Percentiles rank a stretch among this genome's conserved stretches.
Conservation (phyloP, 2,888 invertebrate species). For the Diploptera punctata region DNA sequence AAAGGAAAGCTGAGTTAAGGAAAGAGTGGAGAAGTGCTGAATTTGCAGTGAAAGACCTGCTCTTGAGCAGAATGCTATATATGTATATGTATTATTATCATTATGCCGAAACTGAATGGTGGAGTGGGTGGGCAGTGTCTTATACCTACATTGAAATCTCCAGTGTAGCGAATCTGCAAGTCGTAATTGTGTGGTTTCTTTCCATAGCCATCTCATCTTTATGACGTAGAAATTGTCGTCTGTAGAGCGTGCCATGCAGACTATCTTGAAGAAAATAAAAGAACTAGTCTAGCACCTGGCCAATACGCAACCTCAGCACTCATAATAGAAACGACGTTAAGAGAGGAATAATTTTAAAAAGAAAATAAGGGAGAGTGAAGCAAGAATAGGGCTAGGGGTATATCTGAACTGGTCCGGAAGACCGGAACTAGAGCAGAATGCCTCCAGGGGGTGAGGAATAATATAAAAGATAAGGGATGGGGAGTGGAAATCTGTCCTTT, state of each 20-base stretch:
- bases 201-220: neutral
- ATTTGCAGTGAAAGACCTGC: too few relatives aligned
- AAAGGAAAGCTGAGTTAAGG: too few relatives aligned
- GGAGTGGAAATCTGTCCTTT: neutral
- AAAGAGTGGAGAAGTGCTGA: too few relatives aligned
- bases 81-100: too few relatives aligned
- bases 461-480: neutral
- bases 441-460: neutral
- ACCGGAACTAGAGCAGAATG: slow-evolving; percentile 34
- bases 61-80: too few relatives aligned
- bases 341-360: slow-evolving; percentile 21
- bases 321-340: slow-evolving; percentile 32
- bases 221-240: slow-evolving; percentile 18
- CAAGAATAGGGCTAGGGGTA: slow-evolving; percentile 11
- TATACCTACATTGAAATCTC: neutral
- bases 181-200: neutral
- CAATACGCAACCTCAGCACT: neutral
- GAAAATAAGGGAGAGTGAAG: slow-evolving; percentile 25
- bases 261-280: neutral
- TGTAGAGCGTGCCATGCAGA: slow-evolving; percentile 19
- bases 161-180: neutral
- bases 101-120: too few relatives aligned
- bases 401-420: slow-evolving; percentile 40
- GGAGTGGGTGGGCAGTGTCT: too few relatives aligned
- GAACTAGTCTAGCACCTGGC: slow-evolving; percentile 6